Conservation (phyloP, 2,113 vertebrate genomes). For the Hemicordylus capensis region DNA sequence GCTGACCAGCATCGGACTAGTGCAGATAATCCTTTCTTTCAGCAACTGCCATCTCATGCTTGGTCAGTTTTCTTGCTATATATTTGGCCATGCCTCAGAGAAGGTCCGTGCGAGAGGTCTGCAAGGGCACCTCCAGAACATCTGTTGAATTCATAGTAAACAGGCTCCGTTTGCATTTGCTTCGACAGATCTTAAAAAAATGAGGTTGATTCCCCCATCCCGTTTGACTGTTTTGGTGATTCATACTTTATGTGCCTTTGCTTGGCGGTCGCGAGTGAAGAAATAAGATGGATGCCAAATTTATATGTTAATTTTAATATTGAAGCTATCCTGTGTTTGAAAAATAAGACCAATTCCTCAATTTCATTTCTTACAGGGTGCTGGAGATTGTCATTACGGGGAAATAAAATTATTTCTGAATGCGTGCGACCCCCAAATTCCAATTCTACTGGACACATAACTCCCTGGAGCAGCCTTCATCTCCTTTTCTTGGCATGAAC, state of each 20-base stretch:
- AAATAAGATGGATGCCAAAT: constrained; percentile 81
- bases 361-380: constrained; percentile 78
- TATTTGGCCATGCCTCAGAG: rapidly evolving
- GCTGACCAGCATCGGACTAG: neutral
- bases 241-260: constrained; percentile 76
- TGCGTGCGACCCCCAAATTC: constrained; percentile 70
- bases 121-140: constrained; percentile 49
- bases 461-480: constrained; percentile 51
- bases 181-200: constrained; percentile 74
- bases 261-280: constrained; percentile 65
- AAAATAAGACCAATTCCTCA: constrained; percentile 79
- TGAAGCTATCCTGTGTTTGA: constrained; percentile 77
- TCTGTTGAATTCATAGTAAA: constrained; percentile 67
- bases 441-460: constrained; percentile 66
- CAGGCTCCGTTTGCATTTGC: constrained; percentile 61
- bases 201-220: constrained; percentile 64
- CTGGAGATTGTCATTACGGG: constrained; percentile 71
- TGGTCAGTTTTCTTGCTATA: neutral
- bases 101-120: neutral
- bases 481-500: constrained; percentile 39
- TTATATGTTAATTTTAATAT: constrained; percentile 85
- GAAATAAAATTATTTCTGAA: constrained; percentile 76
- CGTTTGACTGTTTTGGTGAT: constrained; percentile 74
- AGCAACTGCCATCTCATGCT: neutral
- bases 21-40: neutral